These are phyloP conservation scores for Triplophysa siluroides DNA, from an alignment of 2,113 vertebrate genomes.

Conservation along the genomic window DNA sequence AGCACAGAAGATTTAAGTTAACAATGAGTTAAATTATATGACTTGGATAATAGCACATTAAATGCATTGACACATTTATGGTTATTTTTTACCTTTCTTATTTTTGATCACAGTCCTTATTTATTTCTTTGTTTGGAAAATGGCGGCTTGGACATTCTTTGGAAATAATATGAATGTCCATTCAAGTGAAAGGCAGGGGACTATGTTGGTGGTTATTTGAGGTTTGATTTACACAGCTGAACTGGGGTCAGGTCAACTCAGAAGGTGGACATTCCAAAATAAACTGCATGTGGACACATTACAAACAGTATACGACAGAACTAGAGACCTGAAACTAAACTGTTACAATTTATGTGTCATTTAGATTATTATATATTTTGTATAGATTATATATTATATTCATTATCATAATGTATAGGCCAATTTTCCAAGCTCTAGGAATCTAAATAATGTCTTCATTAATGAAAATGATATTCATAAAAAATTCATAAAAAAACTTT, in stretches of 20 bases:
- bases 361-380: too few relatives aligned
- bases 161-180: neutral
- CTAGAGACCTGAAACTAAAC: neutral
- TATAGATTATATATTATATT: too few relatives aligned
- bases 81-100: too few relatives aligned
- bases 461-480: too few relatives aligned
- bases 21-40: too few relatives aligned
- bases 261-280: neutral
- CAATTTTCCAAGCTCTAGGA: too few relatives aligned
- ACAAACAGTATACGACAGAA: neutral
- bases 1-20: neutral
- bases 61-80: too few relatives aligned
- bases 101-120: neutral
- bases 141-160: neutral
- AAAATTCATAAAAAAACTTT: too few relatives aligned
- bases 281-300: neutral
- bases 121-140: neutral
- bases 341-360: neutral
- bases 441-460: too few relatives aligned
- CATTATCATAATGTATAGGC: too few relatives aligned
- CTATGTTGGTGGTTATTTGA: neutral
- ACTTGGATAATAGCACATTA: too few relatives aligned
- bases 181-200: neutral
- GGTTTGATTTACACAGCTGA: slow-evolving; percentile 4
- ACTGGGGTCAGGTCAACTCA: neutral